Evolutionary conservation across 2,113 vertebrate species (phyloP), one percentile per base, ranked within the genome.

Genomic region (Thamnaconus septentrionalis): DNA sequence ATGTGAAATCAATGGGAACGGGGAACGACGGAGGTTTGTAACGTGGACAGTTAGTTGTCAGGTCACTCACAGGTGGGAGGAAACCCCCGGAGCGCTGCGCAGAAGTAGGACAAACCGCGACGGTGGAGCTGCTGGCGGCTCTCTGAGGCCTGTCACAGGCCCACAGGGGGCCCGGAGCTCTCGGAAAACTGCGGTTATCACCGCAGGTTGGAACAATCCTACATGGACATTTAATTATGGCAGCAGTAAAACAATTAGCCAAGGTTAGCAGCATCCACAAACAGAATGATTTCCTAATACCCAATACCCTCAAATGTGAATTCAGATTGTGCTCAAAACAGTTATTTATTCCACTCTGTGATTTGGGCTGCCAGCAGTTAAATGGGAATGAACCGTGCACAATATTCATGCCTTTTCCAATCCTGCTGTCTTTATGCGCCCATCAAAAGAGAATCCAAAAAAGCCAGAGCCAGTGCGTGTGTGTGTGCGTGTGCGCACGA

Each of bases 81-180:
- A 73, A 72, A 57, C 67, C 57, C 42, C 61, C 41, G 6, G 51
- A 83, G 77, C 42, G 64, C 50, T 47, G 41, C 71, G 47, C 61
- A 64, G 69, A 44, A 75, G 64, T 73, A 72, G 73, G 74, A n/a
- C 69, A 85, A 58, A 76, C 61, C 64, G n/a, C 67, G 81, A 76
- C 64, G 61, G 60, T 57, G 39, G 65, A 48, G 18, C 18, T 31
- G 18, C 18, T 31, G 18, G 18, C 18, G 18, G 18, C 18, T 31
- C 18, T 31, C 18, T 31, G 18, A 31, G 41, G 2, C 48, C 48
- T 50, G 48, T n/a, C 9, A n/a, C 8, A 5, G 48, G 9, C 48
- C n/a, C 11, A 10, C n/a, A 50, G n/a, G 10, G 48, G n/a, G 9
- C 4, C 48, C 3, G n/a, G n/a, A 50, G 48, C 48, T 50, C 48